These are phyloP conservation scores for Remorina albescens DNA, from an alignment of 2,797 vertebrate genomes.

Conservation along the genomic window DNA sequence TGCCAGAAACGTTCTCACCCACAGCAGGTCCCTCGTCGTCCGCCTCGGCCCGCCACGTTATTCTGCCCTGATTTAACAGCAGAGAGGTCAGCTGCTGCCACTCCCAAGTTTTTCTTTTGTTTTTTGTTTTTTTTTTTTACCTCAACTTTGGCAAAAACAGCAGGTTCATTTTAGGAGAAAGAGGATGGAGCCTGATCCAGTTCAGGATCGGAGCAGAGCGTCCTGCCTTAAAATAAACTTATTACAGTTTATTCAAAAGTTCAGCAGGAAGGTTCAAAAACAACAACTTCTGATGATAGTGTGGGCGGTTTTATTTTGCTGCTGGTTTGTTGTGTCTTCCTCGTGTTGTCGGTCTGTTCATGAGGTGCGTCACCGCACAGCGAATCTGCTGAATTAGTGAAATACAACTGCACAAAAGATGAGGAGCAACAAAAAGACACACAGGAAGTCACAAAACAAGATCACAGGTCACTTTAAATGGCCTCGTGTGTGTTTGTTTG, in stretches of 20 bases:
- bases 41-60: slow-evolving; percentile 31
- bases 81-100: slow-evolving; percentile 20
- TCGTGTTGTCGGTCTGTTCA: neutral
- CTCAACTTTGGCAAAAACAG: neutral
- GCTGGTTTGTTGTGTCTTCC: neutral
- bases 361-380: neutral
- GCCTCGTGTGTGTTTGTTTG: neutral
- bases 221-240: slow-evolving; percentile 24
- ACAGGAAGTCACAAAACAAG: neutral
- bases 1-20: too few relatives aligned
- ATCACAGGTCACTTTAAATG: neutral
- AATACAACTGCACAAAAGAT: too few relatives aligned
- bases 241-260: neutral
- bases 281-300: too few relatives aligned
- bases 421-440: slow-evolving; percentile 4
- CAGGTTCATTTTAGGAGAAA: slow-evolving; percentile 24
- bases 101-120: neutral
- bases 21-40: neutral
- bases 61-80: slow-evolving; percentile 55
- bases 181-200: slow-evolving; percentile 6
- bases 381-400: neutral
- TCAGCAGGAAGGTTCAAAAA: too few relatives aligned
- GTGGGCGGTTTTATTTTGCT: neutral
- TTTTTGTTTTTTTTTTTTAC: neutral
- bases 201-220: slow-evolving; percentile 17